Percentiles rank a stretch among this genome's conserved stretches.
These are phyloP conservation scores for Cremastinae sp. DNA, from an alignment of 2,888 invertebrate species.

Conservation along the genomic window DNA sequence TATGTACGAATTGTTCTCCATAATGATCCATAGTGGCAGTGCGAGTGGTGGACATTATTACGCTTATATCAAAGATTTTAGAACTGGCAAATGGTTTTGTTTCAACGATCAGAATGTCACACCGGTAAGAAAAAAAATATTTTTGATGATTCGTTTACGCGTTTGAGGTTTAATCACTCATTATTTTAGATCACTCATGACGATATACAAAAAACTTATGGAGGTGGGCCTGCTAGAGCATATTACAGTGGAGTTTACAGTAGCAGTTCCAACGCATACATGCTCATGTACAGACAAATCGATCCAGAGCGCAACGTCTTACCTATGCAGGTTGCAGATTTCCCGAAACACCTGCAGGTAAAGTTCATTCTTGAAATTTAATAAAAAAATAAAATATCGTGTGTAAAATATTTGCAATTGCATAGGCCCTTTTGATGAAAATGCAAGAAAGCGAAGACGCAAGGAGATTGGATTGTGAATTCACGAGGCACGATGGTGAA, in stretches of 20 bases:
- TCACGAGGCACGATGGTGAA: too few species aligned
- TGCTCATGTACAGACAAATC: slow-evolving; percentile 93
- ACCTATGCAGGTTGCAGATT: slow-evolving; percentile 85
- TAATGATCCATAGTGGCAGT: slow-evolving; percentile 95
- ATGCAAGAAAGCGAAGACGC: slow-evolving; percentile 79
- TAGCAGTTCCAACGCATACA: slow-evolving; percentile 93
- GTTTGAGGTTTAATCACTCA: background rate
- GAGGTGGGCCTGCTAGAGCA: slow-evolving; percentile 85
- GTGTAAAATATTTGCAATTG: background rate
- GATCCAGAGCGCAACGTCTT: slow-evolving; percentile 84
- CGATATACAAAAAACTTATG: slow-evolving; percentile 91
- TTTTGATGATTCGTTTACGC: background rate
- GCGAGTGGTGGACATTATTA: slow-evolving; percentile 96
- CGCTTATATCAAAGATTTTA: slow-evolving; percentile 92
- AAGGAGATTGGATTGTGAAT: slow-evolving; percentile 73
- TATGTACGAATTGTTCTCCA: slow-evolving; percentile 92
- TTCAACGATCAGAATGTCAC: slow-evolving; percentile 93
- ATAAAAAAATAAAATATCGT: background rate
- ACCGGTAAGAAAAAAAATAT: slow-evolving; percentile 81
- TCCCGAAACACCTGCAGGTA: slow-evolving; percentile 87
- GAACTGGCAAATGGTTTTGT: slow-evolving; percentile 89
- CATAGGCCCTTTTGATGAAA: slow-evolving; percentile 82
- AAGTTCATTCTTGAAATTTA: slow-evolving; percentile 8
- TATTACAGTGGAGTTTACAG: slow-evolving; percentile 89
- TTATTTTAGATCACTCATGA: slow-evolving; percentile 86